phyloP scores from a whole-genome alignment of 2,888 invertebrate genomes.

The Epinotia nisella region DNA sequence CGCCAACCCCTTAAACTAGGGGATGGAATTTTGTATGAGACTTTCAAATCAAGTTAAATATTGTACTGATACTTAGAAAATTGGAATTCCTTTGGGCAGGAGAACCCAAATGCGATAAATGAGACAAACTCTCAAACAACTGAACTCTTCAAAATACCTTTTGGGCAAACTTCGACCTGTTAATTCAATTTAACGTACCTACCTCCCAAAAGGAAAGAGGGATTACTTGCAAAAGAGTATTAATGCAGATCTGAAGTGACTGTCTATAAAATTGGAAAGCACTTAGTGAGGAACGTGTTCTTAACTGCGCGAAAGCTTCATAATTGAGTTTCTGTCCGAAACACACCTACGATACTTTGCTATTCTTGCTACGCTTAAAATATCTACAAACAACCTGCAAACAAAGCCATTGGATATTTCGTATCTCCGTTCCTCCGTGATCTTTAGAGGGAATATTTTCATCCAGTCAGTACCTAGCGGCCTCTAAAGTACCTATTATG shows the following conservation, averaged over 20 bases:
- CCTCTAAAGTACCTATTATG: not conserved
- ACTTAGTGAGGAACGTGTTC: not conserved
- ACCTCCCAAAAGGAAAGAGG: slow-evolving; percentile 5
- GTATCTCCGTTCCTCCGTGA: not conserved
- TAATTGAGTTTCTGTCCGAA: slow-evolving; percentile 9
- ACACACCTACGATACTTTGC: slow-evolving; percentile 2
- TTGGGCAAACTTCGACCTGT: slow-evolving; percentile 21
- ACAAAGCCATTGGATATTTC: slow-evolving; percentile 4
- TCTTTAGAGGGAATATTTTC: slow-evolving; percentile 7
- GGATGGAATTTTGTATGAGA: too few relatives aligned
- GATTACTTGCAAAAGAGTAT: slow-evolving; percentile 5
- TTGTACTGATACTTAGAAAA: not conserved
- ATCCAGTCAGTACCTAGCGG: not conserved
- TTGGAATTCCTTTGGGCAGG: slow-evolving; percentile 2
- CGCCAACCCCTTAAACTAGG: too few relatives aligned
- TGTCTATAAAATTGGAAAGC: not conserved
- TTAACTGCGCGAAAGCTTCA: not conserved
- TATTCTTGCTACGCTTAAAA: not conserved
- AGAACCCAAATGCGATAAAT: slow-evolving; percentile 4
- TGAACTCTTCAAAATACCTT: slow-evolving; percentile 30
- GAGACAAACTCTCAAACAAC: slow-evolving; percentile 32
- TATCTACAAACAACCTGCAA: slow-evolving; percentile 6
- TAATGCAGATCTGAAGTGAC: slow-evolving; percentile 5
- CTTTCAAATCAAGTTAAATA: not conserved
- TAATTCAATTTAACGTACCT: slow-evolving; percentile 22